phyloP scores from a whole-genome alignment of 2,888 invertebrate species.

The Myathropa florea region DNA sequence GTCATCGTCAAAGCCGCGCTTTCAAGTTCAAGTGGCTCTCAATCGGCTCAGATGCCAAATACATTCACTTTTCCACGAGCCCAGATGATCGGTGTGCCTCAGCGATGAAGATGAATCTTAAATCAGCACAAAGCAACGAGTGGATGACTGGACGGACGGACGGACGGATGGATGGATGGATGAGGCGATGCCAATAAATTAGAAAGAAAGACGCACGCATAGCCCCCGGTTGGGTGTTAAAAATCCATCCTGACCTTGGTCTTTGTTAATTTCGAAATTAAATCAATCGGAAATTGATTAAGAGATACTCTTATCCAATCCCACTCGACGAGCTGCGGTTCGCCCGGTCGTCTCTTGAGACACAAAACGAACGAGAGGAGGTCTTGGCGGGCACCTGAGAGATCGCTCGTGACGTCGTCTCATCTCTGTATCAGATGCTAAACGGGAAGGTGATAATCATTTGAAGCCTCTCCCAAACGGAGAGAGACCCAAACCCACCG shows the following conservation, averaged over 20 bases:
- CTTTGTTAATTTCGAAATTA: slow-evolving; percentile 45
- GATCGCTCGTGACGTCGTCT: not conserved
- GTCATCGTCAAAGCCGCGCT: not conserved
- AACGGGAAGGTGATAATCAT: slow-evolving; percentile 27
- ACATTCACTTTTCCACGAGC: not conserved
- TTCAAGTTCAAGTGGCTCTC: slow-evolving; percentile 60
- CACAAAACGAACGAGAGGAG: too few species aligned
- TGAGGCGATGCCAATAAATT: slow-evolving; percentile 24
- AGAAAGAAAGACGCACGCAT: slow-evolving; percentile 20
- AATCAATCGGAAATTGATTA: slow-evolving; percentile 48
- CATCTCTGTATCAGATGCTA: slow-evolving; percentile 35
- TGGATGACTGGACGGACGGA: too few species aligned
- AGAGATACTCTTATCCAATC: slow-evolving; percentile 25
- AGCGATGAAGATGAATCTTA: slow-evolving; percentile 9
- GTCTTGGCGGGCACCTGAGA: too few species aligned
- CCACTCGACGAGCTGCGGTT: not conserved
- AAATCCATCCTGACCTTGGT: slow-evolving; percentile 50
- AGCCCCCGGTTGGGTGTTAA: not conserved
- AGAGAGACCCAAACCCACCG: not conserved
- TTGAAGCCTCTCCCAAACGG: slow-evolving; percentile 18
- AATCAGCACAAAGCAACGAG: not conserved
- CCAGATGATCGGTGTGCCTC: not conserved
- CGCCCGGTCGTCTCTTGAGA: not conserved
- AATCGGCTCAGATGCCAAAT: not conserved
- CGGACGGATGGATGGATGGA: too few species aligned